These are phyloP conservation scores for Melitaea athalia DNA, from an alignment of 2,888 invertebrate genomes.

Conservation along the genomic window DNA sequence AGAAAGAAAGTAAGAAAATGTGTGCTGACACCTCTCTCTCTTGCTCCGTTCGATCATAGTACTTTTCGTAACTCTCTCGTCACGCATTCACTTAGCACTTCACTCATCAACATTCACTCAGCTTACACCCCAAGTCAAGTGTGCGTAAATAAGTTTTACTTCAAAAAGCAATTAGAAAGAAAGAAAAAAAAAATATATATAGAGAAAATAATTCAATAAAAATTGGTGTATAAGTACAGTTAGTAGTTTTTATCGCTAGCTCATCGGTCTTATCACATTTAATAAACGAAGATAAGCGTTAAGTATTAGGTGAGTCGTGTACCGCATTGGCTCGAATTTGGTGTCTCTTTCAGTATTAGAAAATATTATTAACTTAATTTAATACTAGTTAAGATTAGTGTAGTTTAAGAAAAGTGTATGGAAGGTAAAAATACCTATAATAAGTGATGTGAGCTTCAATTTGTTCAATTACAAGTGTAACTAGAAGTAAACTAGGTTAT, in stretches of 20 bases:
- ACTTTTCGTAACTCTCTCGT: too few species aligned
- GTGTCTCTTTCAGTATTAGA: neutral
- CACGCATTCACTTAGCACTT: too few species aligned
- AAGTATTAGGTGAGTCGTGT: conserved; percentile 30
- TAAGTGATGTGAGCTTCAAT: conserved; percentile 1
- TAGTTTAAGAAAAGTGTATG: neutral
- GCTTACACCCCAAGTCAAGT: too few species aligned
- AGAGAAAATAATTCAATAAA: neutral
- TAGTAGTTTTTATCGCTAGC: conserved; percentile 19
- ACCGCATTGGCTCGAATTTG: neutral
- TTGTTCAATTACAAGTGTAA: neutral
- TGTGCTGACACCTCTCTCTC: too few species aligned
- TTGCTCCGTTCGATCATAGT: too few species aligned
- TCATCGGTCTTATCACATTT: conserved; percentile 30
- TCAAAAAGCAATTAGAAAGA: neutral
- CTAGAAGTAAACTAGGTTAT: conserved; percentile 13
- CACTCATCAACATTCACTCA: too few species aligned
- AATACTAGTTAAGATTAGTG: neutral
- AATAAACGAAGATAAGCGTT: conserved; percentile 28
- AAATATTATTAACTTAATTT: neutral
- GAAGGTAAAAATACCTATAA: neutral
- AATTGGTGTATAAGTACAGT: neutral
- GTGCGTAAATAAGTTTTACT: too few species aligned
- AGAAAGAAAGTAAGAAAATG: too few species aligned
- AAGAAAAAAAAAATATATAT: neutral